A percentile compares a stretch with the other conserved stretches of the same genome.
Evolutionary conservation across 1,140 invertebrate genomes (phyloP).

Genomic region (Drosophila guanche): DNA sequence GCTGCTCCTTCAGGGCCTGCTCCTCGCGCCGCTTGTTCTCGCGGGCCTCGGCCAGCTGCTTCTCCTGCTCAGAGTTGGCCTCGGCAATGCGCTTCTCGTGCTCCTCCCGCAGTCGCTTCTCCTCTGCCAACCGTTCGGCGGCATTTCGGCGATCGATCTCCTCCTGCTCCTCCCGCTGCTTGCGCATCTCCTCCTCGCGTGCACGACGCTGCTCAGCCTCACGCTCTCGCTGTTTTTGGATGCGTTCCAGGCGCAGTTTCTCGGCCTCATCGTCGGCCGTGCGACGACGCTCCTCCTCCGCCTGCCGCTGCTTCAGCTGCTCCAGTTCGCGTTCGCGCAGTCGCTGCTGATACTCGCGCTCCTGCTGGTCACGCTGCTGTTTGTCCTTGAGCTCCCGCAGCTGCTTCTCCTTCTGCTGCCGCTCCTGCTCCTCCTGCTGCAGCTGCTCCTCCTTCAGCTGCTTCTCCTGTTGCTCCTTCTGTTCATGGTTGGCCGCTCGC

Average conservation of each 20-base stretch:
- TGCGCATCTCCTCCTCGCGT: constrained; percentile 55
- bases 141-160: constrained; percentile 49
- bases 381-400: constrained; percentile 25
- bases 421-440: constrained; percentile 17
- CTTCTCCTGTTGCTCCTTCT: constrained; percentile 12
- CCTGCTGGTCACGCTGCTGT: constrained; percentile 24
- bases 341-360: constrained; percentile 36
- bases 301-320: constrained; percentile 48
- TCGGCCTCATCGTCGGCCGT: constrained; percentile 51
- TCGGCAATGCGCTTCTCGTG: constrained; percentile 55
- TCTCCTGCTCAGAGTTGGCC: constrained; percentile 68
- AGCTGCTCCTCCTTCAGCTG: constrained; percentile 28
- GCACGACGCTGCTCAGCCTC: constrained; percentile 49
- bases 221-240: constrained; percentile 53
- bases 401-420: constrained; percentile 22
- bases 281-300: constrained; percentile 43
- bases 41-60: constrained; percentile 59
- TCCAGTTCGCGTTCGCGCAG: constrained; percentile 46
- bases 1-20: constrained; percentile 47
- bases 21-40: constrained; percentile 70
- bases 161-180: constrained; percentile 53
- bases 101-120: constrained; percentile 60
- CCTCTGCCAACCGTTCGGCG: constrained; percentile 53
- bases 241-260: constrained; percentile 46
- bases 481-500: neutral